These are phyloP conservation scores for Drosophila birchii DNA, from an alignment of 2,888 invertebrate species.

Conservation along the genomic window DNA sequence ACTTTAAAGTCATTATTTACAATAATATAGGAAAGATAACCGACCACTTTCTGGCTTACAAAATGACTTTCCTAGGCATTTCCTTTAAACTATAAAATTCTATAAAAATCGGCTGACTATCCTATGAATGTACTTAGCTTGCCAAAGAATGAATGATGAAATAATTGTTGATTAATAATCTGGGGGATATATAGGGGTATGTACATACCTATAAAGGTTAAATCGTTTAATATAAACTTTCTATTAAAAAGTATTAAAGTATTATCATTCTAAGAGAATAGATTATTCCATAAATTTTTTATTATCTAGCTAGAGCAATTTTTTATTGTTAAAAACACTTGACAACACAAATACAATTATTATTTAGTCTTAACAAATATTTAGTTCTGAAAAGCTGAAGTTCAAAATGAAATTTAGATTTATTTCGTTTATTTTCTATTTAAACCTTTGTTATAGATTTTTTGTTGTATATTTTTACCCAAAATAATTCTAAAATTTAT, in stretches of 20 bases:
- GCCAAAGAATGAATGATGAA: not conserved
- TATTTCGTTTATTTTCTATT: not conserved
- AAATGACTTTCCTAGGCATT: not conserved
- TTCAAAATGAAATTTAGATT: not conserved
- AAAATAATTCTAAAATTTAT: not conserved
- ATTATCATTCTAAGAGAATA: not conserved
- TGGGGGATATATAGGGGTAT: not conserved
- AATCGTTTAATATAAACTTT: not conserved
- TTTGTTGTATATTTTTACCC: no score
- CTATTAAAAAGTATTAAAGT: not conserved
- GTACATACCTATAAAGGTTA: not conserved
- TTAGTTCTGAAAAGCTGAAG: no score
- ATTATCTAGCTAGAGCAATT: not conserved
- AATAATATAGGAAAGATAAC: no score
- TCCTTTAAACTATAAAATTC: not conserved
- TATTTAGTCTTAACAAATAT: not conserved
- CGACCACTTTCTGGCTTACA: no score
- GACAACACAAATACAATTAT: not conserved
- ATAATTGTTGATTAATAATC: not conserved
- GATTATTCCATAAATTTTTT: not conserved
- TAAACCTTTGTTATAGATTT: not conserved
- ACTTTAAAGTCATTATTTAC: no score
- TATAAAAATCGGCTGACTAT: not conserved
- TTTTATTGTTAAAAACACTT: not conserved
- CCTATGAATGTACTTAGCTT: not conserved